Percentiles rank a stretch among this genome's conserved stretches.
phyloP scores from a whole-genome alignment of 1,140 invertebrate genomes.

The Trichonephila clavata region DNA sequence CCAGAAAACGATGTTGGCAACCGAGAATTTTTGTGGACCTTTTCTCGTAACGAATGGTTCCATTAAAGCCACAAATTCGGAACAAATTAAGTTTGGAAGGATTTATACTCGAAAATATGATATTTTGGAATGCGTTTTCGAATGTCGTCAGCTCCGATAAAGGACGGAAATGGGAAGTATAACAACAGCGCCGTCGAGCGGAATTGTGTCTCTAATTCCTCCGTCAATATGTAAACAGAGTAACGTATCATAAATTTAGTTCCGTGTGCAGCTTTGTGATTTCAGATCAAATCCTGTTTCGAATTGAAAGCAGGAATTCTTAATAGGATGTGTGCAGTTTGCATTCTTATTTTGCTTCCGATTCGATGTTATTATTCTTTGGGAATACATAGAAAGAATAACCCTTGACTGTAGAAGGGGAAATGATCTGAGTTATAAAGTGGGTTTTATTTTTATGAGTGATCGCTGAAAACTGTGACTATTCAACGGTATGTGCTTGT shows the following conservation, averaged over 20 bases:
- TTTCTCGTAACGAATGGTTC: conserved; percentile 2
- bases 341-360: background rate
- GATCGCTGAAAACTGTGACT: too few species aligned
- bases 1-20: background rate
- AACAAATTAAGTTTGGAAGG: conserved; percentile 9
- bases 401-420: too few species aligned
- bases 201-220: conserved; percentile 4
- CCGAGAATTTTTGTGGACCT: background rate
- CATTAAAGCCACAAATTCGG: background rate
- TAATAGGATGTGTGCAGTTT: background rate
- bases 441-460: too few species aligned
- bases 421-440: too few species aligned
- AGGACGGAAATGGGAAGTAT: background rate
- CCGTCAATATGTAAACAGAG: conserved; percentile 5
- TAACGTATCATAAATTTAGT: background rate
- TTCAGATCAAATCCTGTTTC: background rate
- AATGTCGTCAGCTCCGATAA: background rate
- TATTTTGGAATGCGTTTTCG: conserved; percentile 18
- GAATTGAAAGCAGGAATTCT: background rate
- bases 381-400: background rate
- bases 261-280: background rate
- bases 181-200: background rate
- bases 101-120: conserved; percentile 24
- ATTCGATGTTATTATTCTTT: background rate
- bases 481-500: too few species aligned